A percentile compares a stretch with the other conserved stretches of the same genome.
phyloP scores from a whole-genome alignment of 2,797 vertebrate species.

The Danio kyathit region DNA sequence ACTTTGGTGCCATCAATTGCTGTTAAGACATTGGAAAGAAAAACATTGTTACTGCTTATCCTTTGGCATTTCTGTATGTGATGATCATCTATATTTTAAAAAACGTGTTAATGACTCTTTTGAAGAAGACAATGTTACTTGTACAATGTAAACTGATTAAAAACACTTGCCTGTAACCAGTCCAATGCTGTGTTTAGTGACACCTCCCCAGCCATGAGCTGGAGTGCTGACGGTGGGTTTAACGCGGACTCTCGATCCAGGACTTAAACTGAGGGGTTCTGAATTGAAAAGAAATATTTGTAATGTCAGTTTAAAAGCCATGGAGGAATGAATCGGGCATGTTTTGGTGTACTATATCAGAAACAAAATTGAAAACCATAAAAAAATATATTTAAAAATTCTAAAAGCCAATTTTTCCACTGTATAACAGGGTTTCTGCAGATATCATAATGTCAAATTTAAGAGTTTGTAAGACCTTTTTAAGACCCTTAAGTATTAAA shows the following conservation, averaged over 20 bases:
- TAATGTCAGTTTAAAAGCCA: background rate
- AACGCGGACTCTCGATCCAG: slow-evolving; percentile 1
- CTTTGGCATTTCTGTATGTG: background rate
- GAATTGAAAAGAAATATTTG: slow-evolving; percentile 16
- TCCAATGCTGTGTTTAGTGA: slow-evolving; percentile 18
- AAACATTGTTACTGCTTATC: background rate
- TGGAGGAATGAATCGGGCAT: background rate
- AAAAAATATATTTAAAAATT: no score
- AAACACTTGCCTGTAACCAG: slow-evolving; percentile 10
- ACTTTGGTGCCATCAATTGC: slow-evolving; percentile 1
- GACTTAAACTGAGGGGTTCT: background rate
- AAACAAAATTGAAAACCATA: no score
- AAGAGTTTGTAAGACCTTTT: no score
- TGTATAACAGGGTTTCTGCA: no score
- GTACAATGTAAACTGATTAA: background rate
- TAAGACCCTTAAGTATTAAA: no score
- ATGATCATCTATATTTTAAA: background rate
- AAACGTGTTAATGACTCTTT: background rate
- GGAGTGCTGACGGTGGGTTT: slow-evolving; percentile 18
- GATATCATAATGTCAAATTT: no score
- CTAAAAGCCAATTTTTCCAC: no score
- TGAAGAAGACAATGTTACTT: background rate
- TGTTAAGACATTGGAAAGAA: slow-evolving; percentile 1
- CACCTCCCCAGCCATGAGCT: slow-evolving; percentile 3
- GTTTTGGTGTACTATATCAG: no score